Base-by-base conservation (phyloP, 2,797 vertebrate species). In the Dendrocincla fuliginosa region DNA sequence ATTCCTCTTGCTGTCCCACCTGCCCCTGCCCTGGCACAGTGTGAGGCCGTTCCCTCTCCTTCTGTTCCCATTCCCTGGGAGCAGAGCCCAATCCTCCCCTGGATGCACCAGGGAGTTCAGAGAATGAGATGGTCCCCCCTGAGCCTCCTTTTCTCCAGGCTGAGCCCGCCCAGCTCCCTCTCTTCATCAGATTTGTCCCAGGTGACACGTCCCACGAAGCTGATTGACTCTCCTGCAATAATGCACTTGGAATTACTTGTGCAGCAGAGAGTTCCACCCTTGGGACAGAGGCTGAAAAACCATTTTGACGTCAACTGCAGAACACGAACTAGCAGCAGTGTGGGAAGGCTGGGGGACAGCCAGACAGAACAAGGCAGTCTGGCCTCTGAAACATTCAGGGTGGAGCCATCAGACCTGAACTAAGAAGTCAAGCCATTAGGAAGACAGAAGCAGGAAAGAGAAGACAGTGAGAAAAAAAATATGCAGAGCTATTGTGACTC, bases 21-120 rank as follows among this genome's bases (percentile, higher is more conserved):
- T 39, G 24, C 23, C 0, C 14, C 18, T 4, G 0, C 16, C 18
- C 13, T 49, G 46, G 25, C n/a, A 14, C n/a, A 67, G 17, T 13
- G 4, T 28, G 46, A 49, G 33, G 24, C 18, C 3, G 2, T 42
- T 41, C 28, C 60, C 28, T 42, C 60, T 42, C 5, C 9, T 67
- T 18, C 13, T 67, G 64, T 28, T 17, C 44, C 25, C 20, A 10
- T 35, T 35, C 13, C 64, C 33, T 65, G 63, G 17, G 24, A 49
- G 46, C 12, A 67, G 44, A 49, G 24, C 13, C 6, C 1, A 5
- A 25, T 5, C 6, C 50, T 18, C 4, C 20, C 3, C 11, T 0
- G 0, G 17, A 41, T 70, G 27, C 30, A 27, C 0, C 50, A 57
- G 50, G 25, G 57, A n/a, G 2, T 2, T 71, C 22, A 71, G 84